These are phyloP conservation scores for Erebia epiphron DNA, from an alignment of 2,888 invertebrate species.

Conservation along the genomic window DNA sequence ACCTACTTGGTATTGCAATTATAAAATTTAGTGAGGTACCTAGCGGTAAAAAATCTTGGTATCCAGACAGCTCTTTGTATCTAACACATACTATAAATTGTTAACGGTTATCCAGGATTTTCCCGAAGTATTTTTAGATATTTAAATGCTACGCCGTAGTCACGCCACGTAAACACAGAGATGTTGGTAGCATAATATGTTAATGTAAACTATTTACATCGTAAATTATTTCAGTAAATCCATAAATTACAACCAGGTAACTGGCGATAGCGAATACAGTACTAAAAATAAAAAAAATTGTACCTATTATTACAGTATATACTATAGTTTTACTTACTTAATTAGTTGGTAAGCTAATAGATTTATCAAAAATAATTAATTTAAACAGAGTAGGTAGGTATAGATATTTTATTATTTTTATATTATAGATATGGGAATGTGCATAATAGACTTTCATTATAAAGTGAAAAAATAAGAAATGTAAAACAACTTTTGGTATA, in stretches of 20 bases:
- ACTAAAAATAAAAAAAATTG: neutral
- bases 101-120: slow-evolving; percentile 3
- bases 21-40: too few relatives aligned
- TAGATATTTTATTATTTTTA: too few relatives aligned
- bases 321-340: too few relatives aligned
- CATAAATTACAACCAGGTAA: slow-evolving; percentile 5
- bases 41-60: too few relatives aligned
- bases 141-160: neutral
- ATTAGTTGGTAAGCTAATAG: too few relatives aligned
- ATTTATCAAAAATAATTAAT: too few relatives aligned
- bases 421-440: neutral
- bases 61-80: too few relatives aligned
- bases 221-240: slow-evolving; percentile 33
- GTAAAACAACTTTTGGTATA: too few relatives aligned
- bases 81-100: neutral
- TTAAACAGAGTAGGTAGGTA: too few relatives aligned
- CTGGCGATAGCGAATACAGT: neutral
- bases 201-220: slow-evolving; percentile 50
- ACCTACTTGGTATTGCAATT: too few relatives aligned
- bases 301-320: too few relatives aligned
- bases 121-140: slow-evolving; percentile 12
- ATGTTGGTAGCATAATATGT: slow-evolving; percentile 38
- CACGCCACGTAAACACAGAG: slow-evolving; percentile 44
- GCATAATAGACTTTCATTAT: neutral
- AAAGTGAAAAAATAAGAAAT: neutral